phyloP scores from a whole-genome alignment of 2,888 invertebrate species.

The Sialis fuliginosa region DNA sequence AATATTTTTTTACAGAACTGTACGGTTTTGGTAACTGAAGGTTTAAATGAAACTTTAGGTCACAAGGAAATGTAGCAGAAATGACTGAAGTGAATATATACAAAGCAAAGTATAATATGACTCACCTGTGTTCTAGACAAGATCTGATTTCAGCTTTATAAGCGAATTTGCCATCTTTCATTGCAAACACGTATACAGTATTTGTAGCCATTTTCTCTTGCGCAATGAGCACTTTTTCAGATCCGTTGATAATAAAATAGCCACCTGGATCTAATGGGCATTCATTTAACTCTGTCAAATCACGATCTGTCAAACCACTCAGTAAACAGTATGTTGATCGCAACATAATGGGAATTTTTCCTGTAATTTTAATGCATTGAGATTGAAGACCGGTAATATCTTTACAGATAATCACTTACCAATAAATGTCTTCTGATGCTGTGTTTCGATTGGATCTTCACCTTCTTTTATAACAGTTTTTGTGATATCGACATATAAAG shows the following conservation, averaged over 20 bases:
- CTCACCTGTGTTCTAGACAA: slow-evolving; percentile 54
- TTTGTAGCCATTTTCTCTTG: slow-evolving; percentile 99
- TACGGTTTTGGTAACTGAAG: too few species aligned
- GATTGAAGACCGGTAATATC: background rate
- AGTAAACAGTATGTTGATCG: slow-evolving; percentile 93
- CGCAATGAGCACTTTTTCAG: slow-evolving; percentile 95
- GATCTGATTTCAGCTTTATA: slow-evolving; percentile 97
- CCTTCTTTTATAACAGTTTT: slow-evolving; percentile 88
- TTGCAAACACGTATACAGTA: slow-evolving; percentile 98
- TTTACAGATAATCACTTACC: slow-evolving; percentile 20
- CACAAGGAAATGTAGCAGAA: background rate
- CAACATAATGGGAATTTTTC: slow-evolving; percentile 98
- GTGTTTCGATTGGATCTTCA: slow-evolving; percentile 72
- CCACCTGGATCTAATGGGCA: slow-evolving; percentile 99
- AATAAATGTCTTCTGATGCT: slow-evolving; percentile 58
- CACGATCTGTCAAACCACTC: slow-evolving; percentile 90
- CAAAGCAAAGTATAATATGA: background rate
- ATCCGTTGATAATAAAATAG: slow-evolving; percentile 99
- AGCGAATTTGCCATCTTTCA: slow-evolving; percentile 99
- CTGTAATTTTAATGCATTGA: slow-evolving; percentile 24
- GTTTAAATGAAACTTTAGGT: too few species aligned
- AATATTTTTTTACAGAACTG: too few species aligned
- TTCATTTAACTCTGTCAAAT: slow-evolving; percentile 97
- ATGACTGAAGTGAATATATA: background rate
- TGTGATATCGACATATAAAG: slow-evolving; percentile 95